phyloP scores from a whole-genome alignment of 2,888 invertebrate genomes.

The Exocentrus adspersus region DNA sequence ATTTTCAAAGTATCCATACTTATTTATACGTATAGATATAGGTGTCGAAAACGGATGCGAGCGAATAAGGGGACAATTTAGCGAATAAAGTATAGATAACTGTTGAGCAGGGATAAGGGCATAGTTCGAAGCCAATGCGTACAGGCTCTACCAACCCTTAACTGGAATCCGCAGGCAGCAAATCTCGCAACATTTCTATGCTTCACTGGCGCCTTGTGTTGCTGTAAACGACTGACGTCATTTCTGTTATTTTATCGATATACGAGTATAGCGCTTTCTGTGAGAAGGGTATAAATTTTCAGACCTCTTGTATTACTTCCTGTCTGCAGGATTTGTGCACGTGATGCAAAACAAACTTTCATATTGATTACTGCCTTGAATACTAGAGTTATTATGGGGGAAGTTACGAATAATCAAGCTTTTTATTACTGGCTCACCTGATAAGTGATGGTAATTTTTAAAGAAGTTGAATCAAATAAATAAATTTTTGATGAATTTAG shows the following conservation, averaged over 20 bases:
- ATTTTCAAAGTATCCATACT: not conserved
- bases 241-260: constrained; percentile 33
- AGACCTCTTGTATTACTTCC: not conserved
- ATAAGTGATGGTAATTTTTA: no score
- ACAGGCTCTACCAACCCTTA: not conserved
- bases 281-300: constrained; percentile 11
- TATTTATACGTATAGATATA: not conserved
- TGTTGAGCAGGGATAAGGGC: constrained; percentile 5
- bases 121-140: constrained; percentile 5
- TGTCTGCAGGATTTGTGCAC: not conserved
- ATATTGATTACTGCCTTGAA: not conserved
- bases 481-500: no score
- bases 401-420: no score
- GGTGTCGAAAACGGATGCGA: not conserved
- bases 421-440: no score
- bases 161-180: constrained; percentile 9
- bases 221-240: constrained; percentile 31
- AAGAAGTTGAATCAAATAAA: no score
- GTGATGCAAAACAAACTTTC: not conserved
- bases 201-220: constrained; percentile 27
- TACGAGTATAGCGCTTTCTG: not conserved
- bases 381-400: no score
- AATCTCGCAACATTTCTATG: constrained; percentile 17
- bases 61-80: constrained; percentile 12
- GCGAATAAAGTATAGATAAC: constrained; percentile 3